Evolutionary conservation across 1,140 invertebrate species (phyloP), one percentile per base, ranked within the genome.

Genomic region (Melanaphis sacchari): DNA sequence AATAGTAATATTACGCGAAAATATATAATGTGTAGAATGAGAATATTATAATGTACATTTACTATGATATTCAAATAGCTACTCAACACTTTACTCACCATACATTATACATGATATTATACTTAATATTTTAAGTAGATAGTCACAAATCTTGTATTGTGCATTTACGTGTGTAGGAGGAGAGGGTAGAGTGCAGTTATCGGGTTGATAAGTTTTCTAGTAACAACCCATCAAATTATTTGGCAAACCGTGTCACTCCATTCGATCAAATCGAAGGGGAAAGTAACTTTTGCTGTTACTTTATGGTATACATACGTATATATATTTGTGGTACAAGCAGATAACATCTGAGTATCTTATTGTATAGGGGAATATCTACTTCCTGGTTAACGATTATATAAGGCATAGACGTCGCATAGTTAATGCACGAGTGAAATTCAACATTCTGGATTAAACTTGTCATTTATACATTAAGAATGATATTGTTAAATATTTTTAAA

Each of bases 261-360:
- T 76, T n/a, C 15, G 76, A 82, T 82, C 22, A 38, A 24, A 36
- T 82, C 21, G 36, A 38, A 82, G 36, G 76, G 76, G 76, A 82
- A 82, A 82, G 31, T 76, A 76, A n/a, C 59, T 76, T 76, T 76
- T 76, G 59, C 59, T 76, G 59, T 76, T 76, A 76, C 59, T 76
- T 1, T 31, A n/a, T n/a, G 59, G 15, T 59, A 59, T 31, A 59
- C 4, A 31, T n/a, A n/a, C n/a, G n/a, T 66, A 66, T n/a, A 46
- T 49, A 15, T 49, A 49, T 49, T 59, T 54, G 11, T 59, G 31
- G 59, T 66, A 66, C 59, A n/a, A 66, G 31, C 31, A 76, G n/a
- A n/a, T n/a, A n/a, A n/a, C 31, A 76, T 76, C 59, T n/a, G 59
- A 76, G 59, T 18, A 36, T n/a, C n/a, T 76, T n/a, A n/a, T 31